phyloP scores from a whole-genome alignment of 2,113 vertebrate species.

The Leucosticte australis region DNA sequence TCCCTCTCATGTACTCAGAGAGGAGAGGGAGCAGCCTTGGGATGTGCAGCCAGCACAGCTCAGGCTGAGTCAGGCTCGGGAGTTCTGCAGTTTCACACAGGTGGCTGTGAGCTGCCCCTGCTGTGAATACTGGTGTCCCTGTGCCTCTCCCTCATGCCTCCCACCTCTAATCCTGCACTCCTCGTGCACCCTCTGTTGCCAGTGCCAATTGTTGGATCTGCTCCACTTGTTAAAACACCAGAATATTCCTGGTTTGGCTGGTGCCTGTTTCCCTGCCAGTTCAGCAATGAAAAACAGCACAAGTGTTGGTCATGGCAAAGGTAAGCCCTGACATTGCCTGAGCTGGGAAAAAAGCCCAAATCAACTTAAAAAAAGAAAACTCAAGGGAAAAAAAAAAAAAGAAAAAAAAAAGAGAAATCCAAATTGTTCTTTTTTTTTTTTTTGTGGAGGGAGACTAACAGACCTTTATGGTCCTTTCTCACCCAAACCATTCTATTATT shows the following conservation, averaged over 20 bases:
- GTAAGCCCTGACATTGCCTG: not conserved
- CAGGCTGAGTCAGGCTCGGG: not conserved
- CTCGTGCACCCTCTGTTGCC: not conserved
- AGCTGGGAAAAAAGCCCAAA: not conserved
- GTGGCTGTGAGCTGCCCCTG: not conserved
- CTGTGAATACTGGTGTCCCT: not conserved
- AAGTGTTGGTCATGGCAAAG: not conserved
- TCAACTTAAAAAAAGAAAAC: not conserved
- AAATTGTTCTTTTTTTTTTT: not conserved
- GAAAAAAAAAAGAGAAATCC: not conserved
- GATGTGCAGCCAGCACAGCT: not conserved
- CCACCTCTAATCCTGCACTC: not conserved
- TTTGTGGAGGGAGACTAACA: not conserved
- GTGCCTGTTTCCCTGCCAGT: not conserved
- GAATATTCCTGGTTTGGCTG: not conserved
- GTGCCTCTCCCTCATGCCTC: not conserved
- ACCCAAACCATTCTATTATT: not conserved
- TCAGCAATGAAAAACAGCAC: not conserved
- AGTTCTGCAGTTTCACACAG: too few species aligned
- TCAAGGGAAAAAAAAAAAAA: too few species aligned
- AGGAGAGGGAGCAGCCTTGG: not conserved
- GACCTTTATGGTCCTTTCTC: not conserved
- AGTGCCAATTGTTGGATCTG: not conserved
- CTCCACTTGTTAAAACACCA: not conserved
- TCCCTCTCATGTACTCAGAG: accelerated